phyloP scores from a whole-genome alignment of 1,140 invertebrate species.

The Cyclina sinensis region DNA sequence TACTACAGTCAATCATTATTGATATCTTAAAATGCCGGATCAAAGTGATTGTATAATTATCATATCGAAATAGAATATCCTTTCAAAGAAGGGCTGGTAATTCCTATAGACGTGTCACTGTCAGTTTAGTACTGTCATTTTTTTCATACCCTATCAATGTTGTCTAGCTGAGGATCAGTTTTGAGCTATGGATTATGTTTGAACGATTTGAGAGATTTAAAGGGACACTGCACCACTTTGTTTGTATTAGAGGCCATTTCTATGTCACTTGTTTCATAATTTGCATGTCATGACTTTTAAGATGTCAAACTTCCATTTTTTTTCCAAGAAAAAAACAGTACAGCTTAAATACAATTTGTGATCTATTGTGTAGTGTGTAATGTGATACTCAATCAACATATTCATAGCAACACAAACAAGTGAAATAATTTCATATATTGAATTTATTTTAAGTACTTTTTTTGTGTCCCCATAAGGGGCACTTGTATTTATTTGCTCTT shows the following conservation, averaged over 20 bases:
- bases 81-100: conserved; percentile 11
- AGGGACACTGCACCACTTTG: conserved; percentile 9
- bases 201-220: background rate
- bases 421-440: too few relatives aligned
- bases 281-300: conserved; percentile 1
- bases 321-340: too few relatives aligned
- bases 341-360: too few relatives aligned
- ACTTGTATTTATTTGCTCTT: too few relatives aligned
- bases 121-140: conserved; percentile 20
- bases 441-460: too few relatives aligned
- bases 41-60: conserved; percentile 36
- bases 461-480: too few relatives aligned
- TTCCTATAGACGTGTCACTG: conserved; percentile 32
- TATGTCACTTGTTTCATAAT: conserved; percentile 9
- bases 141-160: conserved; percentile 40
- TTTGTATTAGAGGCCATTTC: conserved; percentile 7
- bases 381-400: too few relatives aligned
- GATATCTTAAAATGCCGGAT: background rate
- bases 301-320: background rate
- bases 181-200: conserved; percentile 9
- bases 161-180: conserved; percentile 37
- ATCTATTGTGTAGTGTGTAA: too few relatives aligned
- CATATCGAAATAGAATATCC: conserved; percentile 19
- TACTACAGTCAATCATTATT: background rate
- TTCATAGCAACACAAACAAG: too few relatives aligned